These are phyloP conservation scores for Drosophila gunungcola DNA, from an alignment of 1,140 invertebrate species.

Conservation along the genomic window DNA sequence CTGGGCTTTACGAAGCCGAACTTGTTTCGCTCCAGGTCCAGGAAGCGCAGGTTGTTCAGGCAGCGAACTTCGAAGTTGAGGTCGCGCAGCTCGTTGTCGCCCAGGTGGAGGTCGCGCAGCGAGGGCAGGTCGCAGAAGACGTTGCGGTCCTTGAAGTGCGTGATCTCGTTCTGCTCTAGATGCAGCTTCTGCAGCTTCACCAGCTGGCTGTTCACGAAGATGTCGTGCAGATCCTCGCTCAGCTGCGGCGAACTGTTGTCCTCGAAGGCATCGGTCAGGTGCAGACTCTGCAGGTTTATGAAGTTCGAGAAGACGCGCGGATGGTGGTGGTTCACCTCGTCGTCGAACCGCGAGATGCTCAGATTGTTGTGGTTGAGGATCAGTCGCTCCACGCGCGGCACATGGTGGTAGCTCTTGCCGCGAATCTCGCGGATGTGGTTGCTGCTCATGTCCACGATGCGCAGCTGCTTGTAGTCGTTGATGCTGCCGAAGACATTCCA, in stretches of 20 bases:
- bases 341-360: slow-evolving; percentile 86
- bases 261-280: slow-evolving; percentile 91
- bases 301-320: slow-evolving; percentile 93
- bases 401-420: slow-evolving; percentile 92
- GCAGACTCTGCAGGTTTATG: slow-evolving; percentile 89
- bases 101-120: slow-evolving; percentile 89
- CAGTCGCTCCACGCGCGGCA: slow-evolving; percentile 89
- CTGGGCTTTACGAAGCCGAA: slow-evolving; percentile 87
- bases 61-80: slow-evolving; percentile 90
- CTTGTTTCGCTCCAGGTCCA: slow-evolving; percentile 90
- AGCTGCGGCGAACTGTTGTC: slow-evolving; percentile 88
- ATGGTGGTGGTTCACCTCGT: slow-evolving; percentile 87
- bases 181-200: slow-evolving; percentile 89
- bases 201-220: slow-evolving; percentile 90
- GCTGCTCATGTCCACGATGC: slow-evolving; percentile 91
- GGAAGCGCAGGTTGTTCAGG: slow-evolving; percentile 88
- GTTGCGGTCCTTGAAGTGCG: slow-evolving; percentile 87
- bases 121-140: slow-evolving; percentile 90
- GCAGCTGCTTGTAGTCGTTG: slow-evolving; percentile 87
- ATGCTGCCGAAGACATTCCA: slow-evolving; percentile 90
- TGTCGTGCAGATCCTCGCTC: slow-evolving; percentile 89
- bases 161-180: slow-evolving; percentile 92
- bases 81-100: slow-evolving; percentile 87
- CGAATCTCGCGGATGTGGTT: slow-evolving; percentile 91
- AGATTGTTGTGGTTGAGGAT: slow-evolving; percentile 91